Evolutionary conservation across 1,140 invertebrate genomes (phyloP).

Genomic region (Caenorhabditis latens): DNA sequence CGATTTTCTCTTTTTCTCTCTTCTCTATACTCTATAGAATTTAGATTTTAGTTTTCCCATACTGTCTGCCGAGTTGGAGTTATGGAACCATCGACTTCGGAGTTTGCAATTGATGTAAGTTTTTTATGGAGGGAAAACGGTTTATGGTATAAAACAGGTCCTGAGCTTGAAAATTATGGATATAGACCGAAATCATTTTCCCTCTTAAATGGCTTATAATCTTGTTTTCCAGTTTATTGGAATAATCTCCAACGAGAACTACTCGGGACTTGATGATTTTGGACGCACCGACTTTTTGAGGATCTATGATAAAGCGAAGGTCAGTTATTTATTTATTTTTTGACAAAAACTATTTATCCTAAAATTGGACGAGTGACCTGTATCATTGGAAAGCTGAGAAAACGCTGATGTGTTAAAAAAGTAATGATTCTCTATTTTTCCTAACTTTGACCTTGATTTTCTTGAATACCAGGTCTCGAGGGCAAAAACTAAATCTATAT

Average conservation of each 20-base stretch:
- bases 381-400: no score
- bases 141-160: no score
- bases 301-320: slow-evolving; percentile 28
- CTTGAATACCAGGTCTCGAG: no score
- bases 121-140: background rate
- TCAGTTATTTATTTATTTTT: background rate
- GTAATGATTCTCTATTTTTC: no score
- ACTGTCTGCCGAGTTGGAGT: background rate
- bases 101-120: slow-evolving; percentile 14
- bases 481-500: no score
- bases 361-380: no score
- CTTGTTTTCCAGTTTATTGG: slow-evolving; percentile 39
- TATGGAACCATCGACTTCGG: background rate
- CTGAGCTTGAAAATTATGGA: no score
- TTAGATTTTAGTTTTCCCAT: background rate
- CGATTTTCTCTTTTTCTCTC: background rate
- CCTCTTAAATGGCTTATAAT: no score
- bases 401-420: no score
- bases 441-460: no score
- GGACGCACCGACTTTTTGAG: slow-evolving; percentile 35
- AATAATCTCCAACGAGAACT: slow-evolving; percentile 16
- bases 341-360: background rate
- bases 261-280: slow-evolving; percentile 34
- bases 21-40: background rate
- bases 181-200: no score